Evolutionary conservation across 2,113 vertebrate genomes (phyloP), one percentile per base, ranked within the genome.

Genomic region (Marmota monax): DNA sequence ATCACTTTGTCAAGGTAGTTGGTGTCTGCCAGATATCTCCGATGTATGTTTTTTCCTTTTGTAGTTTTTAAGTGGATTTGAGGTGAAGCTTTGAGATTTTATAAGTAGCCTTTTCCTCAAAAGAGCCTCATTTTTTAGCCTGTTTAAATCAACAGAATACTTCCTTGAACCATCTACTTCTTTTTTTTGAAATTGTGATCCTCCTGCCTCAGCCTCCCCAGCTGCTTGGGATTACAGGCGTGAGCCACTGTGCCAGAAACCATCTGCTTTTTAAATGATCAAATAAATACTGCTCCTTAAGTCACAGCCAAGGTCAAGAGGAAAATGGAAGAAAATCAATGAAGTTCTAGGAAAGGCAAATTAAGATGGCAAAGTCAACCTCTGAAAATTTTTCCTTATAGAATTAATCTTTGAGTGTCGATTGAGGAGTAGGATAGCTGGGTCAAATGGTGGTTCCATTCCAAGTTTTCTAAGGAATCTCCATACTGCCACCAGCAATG

Each of bases 341-440:
- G 27, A 85, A 73, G 45, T 51, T 58, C 16, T 90, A 42, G 16
- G n/a, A 51, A 79, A 90, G 18, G 76, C 72, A 76, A 25, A 90
- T 87, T 90, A 69, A 72, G 67, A 73, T 45, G 23, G 51, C 18
- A 79, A 39, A 84, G n/a, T 70, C 32, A 84, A 13, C 63, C 48
- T 84, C 51, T 92, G 67, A 88, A 58, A 51, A 51, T 51, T 96
- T 98, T 98, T 97, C 97, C 74, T 92, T 96, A 88, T 29, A 92
- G 69, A 73, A 92, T 90, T 96, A 73, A 42, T 72, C 1, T 51
- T 51, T 51, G 48, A 51, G 48, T 51, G 12, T 51, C 2, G 48
- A 51, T 13, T 13, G 12, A 51, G 48, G 12, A 51, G 48, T 51
- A 13, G 48, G 48, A 51, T 51, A 13, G 12, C 48, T 51, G 48